Conservation (phyloP, 23 tunicate genomes). For the Aplidium turbinatum region DNA sequence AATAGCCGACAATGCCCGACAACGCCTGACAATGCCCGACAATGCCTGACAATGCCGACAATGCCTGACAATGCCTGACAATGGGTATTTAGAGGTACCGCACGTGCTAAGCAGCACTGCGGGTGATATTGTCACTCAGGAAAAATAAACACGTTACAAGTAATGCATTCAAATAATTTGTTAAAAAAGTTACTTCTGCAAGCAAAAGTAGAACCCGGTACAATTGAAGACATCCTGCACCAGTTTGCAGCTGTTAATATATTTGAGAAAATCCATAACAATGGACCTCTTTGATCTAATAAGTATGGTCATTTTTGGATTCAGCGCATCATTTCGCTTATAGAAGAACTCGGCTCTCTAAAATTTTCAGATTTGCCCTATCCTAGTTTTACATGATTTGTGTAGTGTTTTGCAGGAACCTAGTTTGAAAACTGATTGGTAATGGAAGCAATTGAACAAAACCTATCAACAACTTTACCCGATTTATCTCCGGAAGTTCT, state of each 20-base stretch:
- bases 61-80: too few species aligned
- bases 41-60: too few species aligned
- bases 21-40: too few species aligned
- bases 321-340: background rate
- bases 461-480: too few species aligned
- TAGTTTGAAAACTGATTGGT: too few species aligned
- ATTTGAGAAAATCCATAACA: background rate
- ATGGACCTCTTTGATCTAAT: constrained; percentile 14
- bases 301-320: constrained; percentile 1
- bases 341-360: too few species aligned
- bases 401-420: too few species aligned
- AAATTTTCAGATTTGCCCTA: too few species aligned
- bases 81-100: background rate
- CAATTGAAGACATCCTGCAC: background rate
- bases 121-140: background rate
- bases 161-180: background rate
- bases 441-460: too few species aligned
- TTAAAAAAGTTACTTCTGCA: constrained; percentile 1
- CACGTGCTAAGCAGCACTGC: background rate
- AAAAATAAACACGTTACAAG: background rate
- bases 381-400: too few species aligned
- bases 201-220: background rate
- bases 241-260: background rate
- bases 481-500: too few species aligned
- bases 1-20: too few species aligned